A percentile compares a stretch with the other conserved stretches of the same genome.
Evolutionary conservation across 1,140 invertebrate genomes (phyloP).

Genomic region (Dendrolimus kikuchii): DNA sequence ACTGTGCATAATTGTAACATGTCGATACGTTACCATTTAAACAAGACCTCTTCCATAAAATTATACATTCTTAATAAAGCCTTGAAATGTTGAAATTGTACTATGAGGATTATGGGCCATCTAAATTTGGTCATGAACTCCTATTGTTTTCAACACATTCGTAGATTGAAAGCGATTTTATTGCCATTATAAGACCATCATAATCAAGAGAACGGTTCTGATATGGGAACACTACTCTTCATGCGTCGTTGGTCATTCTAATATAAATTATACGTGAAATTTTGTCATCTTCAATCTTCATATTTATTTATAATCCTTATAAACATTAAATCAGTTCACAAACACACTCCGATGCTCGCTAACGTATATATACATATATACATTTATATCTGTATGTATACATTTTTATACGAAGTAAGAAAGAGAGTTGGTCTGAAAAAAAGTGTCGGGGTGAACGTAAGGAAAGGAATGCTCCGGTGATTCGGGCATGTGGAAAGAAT

Average conservation of each 20-base stretch:
- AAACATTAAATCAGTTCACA: no score
- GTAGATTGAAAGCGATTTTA: constrained; percentile 15
- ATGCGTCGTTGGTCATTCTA: constrained; percentile 13
- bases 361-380: no score
- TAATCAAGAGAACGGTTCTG: constrained; percentile 13
- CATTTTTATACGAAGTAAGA: no score
- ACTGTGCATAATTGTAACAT: not conserved
- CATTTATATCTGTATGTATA: no score
- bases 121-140: constrained; percentile 5
- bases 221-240: constrained; percentile 15
- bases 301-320: no score
- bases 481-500: no score
- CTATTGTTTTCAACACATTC: constrained; percentile 19
- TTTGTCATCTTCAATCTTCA: no score
- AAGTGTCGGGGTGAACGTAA: no score
- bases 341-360: no score
- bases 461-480: no score
- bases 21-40: constrained; percentile 6
- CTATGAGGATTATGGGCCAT: constrained; percentile 1
- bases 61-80: no score
- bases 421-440: no score
- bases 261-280: not conserved
- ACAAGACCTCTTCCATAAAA: not conserved
- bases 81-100: not conserved
- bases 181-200: constrained; percentile 25